Conservation (phyloP, 2,113 vertebrate species). For the Phalacrocorax aristotelis region DNA sequence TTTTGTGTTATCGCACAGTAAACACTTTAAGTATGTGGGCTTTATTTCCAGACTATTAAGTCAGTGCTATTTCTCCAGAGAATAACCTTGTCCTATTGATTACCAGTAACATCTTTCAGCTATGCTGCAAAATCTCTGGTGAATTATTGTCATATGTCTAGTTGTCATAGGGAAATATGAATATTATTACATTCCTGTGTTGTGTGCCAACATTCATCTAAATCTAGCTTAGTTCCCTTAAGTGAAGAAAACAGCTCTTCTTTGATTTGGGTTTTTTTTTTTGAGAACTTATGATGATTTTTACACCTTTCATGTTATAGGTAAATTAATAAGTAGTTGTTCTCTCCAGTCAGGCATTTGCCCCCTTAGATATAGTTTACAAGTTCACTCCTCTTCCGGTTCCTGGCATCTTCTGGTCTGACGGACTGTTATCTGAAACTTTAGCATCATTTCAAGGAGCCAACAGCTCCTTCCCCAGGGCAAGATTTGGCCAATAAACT, state of each 20-base stretch:
- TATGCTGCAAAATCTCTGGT: neutral
- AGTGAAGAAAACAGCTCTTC: neutral
- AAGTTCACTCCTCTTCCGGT: neutral
- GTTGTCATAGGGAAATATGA: neutral
- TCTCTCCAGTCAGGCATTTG: neutral
- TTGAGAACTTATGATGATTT: neutral
- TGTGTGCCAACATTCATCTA: neutral
- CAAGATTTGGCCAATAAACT: neutral
- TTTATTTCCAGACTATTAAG: neutral
- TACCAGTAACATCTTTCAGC: neutral
- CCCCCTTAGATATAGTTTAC: neutral
- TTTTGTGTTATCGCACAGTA: neutral
- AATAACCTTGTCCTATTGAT: neutral
- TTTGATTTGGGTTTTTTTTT: neutral
- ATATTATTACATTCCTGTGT: neutral
- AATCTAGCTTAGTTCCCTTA: neutral
- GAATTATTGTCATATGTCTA: neutral
- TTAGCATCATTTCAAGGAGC: neutral
- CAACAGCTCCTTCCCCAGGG: neutral
- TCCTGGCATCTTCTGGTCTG: neutral
- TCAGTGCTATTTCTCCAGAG: neutral
- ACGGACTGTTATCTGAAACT: neutral
- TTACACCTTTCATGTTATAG: neutral
- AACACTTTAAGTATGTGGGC: neutral
- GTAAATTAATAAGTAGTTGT: neutral